Percentiles rank a stretch among this genome's conserved stretches.
These are phyloP conservation scores for Lepas anatifera DNA, from an alignment of 2,888 invertebrate species.

Conservation along the genomic window DNA sequence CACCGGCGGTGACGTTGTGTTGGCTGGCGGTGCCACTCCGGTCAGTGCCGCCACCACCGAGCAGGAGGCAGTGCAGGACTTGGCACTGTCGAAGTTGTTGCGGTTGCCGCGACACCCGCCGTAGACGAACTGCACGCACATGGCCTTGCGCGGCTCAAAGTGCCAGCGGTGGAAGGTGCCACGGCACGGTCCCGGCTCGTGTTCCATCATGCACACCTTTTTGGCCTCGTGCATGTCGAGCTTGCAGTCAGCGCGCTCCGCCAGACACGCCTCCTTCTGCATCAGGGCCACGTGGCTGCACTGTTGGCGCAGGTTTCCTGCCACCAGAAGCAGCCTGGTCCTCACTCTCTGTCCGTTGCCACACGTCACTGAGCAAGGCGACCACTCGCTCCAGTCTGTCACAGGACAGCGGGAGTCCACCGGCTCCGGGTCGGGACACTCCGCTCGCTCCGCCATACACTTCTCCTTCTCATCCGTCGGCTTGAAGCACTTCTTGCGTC, in stretches of 20 bases:
- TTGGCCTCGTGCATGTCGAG: slow-evolving; percentile 63
- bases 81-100: slow-evolving; percentile 68
- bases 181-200: slow-evolving; percentile 73
- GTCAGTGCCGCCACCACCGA: neutral
- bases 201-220: slow-evolving; percentile 32
- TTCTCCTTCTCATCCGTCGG: slow-evolving; percentile 63
- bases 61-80: slow-evolving; percentile 43
- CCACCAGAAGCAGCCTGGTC: slow-evolving; percentile 48
- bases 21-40: neutral
- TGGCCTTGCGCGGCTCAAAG: slow-evolving; percentile 54
- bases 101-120: slow-evolving; percentile 79
- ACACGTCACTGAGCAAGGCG: slow-evolving; percentile 72
- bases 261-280: slow-evolving; percentile 56
- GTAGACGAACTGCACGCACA: slow-evolving; percentile 71
- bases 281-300: slow-evolving; percentile 55
- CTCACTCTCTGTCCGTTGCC: slow-evolving; percentile 53
- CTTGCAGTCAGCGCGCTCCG: slow-evolving; percentile 49
- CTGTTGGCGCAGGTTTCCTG: slow-evolving; percentile 37
- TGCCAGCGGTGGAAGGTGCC: slow-evolving; percentile 79
- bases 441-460: slow-evolving; percentile 45
- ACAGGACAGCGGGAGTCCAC: slow-evolving; percentile 48
- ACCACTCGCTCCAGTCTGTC: slow-evolving; percentile 64
- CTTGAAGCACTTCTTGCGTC: slow-evolving; percentile 67
- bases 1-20: slow-evolving; percentile 23
- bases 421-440: slow-evolving; percentile 25